phyloP scores from a whole-genome alignment of 1,140 invertebrate species.

The Bombyx mori region DNA sequence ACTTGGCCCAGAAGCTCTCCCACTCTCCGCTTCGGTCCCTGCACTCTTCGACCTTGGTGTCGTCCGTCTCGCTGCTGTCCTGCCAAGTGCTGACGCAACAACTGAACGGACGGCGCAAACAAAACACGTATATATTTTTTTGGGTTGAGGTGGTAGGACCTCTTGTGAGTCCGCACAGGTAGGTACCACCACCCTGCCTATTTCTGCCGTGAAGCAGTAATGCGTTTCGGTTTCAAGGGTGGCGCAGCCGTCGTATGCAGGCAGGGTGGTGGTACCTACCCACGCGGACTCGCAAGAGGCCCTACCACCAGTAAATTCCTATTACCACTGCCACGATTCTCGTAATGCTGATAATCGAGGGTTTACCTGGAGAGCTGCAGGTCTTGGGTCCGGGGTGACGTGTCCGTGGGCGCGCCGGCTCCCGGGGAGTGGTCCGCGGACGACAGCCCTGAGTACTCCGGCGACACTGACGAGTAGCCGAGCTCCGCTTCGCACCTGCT shows the following conservation, averaged over 20 bases:
- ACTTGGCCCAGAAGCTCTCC: slow-evolving; percentile 55
- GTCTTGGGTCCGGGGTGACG: slow-evolving; percentile 34
- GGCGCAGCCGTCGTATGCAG: too few relatives aligned
- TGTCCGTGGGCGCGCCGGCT: slow-evolving; percentile 12
- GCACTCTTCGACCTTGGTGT: slow-evolving; percentile 4
- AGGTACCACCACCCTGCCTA: too few relatives aligned
- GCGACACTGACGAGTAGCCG: slow-evolving; percentile 48
- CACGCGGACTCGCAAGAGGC: too few relatives aligned
- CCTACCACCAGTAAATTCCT: too few relatives aligned
- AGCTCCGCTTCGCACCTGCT: slow-evolving; percentile 31
- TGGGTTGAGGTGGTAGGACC: too few relatives aligned
- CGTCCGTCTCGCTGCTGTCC: slow-evolving; percentile 25
- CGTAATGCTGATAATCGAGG: too few relatives aligned
- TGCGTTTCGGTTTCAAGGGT: too few relatives aligned
- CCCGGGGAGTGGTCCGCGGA: slow-evolving; percentile 32
- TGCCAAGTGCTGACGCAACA: slow-evolving; percentile 41
- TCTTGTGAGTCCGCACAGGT: too few relatives aligned
- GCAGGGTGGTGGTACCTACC: too few relatives aligned
- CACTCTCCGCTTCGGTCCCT: slow-evolving; percentile 33
- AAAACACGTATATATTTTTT: neutral
- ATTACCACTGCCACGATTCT: too few relatives aligned
- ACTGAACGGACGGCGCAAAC: neutral
- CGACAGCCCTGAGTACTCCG: slow-evolving; percentile 43
- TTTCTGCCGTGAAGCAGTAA: too few relatives aligned
- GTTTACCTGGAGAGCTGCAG: slow-evolving; percentile 37